Evolutionary conservation across 1,140 invertebrate species (phyloP).

Genomic region (Colletes gigas): DNA sequence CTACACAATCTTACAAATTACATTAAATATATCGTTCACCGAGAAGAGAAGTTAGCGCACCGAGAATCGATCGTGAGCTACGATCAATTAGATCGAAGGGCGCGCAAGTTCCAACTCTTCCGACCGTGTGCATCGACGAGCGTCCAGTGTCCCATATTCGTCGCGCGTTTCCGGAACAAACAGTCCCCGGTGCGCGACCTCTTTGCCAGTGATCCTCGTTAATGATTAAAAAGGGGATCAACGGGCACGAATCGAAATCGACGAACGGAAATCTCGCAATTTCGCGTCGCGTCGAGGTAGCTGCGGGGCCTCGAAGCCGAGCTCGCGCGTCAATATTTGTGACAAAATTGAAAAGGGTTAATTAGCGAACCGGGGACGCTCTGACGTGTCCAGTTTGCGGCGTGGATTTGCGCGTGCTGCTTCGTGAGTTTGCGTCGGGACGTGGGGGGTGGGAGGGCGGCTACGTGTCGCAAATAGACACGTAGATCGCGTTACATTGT

Average conservation of each 20-base stretch:
- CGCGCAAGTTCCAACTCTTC: no score
- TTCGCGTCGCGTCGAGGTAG: not conserved
- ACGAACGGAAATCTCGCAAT: conserved; percentile 35
- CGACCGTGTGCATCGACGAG: no score
- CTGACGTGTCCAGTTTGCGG: conserved; percentile 50
- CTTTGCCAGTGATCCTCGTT: conserved; percentile 23
- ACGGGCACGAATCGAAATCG: conserved; percentile 11
- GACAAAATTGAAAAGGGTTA: conserved; percentile 66
- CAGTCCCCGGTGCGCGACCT: conserved; percentile 2
- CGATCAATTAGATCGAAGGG: no score
- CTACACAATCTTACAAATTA: no score
- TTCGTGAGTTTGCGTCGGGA: not conserved
- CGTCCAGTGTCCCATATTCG: conserved; percentile 20
- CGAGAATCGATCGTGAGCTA: no score
- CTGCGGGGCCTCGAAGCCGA: not conserved
- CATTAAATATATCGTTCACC: no score
- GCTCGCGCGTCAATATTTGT: conserved; percentile 59
- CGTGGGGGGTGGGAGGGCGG: not conserved
- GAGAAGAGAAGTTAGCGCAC: no score
- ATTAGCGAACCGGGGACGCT: conserved; percentile 58
- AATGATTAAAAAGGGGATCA: conserved; percentile 39
- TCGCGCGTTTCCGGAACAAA: conserved; percentile 17
- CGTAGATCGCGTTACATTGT: conserved; percentile 45
- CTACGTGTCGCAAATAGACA: conserved; percentile 46
- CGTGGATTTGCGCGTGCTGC: conserved; percentile 42